Evolutionary conservation across 1,140 invertebrate genomes (phyloP).

Genomic region (Drosophila obscura): DNA sequence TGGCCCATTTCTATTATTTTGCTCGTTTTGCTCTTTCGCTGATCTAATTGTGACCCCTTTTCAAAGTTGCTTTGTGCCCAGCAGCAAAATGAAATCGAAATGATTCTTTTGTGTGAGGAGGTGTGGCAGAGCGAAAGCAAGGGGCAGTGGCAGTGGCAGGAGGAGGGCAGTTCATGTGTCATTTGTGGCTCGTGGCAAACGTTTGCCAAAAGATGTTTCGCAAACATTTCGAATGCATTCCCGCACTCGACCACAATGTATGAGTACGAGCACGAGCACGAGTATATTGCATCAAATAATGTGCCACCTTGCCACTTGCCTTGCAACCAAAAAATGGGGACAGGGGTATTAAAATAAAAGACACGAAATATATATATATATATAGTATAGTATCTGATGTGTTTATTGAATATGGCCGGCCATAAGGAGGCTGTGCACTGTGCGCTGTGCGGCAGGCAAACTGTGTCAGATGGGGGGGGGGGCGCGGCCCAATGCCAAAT

Average conservation of each 20-base stretch:
- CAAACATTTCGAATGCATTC: slow-evolving; percentile 58
- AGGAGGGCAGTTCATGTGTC: slow-evolving; percentile 18
- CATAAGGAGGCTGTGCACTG: slow-evolving; percentile 21
- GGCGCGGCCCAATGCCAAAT: slow-evolving; percentile 63
- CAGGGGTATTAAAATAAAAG: slow-evolving; percentile 4
- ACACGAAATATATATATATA: not conserved
- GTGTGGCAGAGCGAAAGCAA: slow-evolving; percentile 1
- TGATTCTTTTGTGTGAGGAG: slow-evolving; percentile 28
- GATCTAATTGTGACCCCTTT: slow-evolving; percentile 47
- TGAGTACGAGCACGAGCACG: not conserved
- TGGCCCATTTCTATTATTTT: too few species aligned
- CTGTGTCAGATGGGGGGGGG: slow-evolving; percentile 55
- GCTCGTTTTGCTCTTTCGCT: not conserved
- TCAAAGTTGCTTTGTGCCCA: slow-evolving; percentile 21
- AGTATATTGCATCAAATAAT: not conserved
- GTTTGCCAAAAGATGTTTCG: slow-evolving; percentile 66
- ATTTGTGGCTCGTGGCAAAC: slow-evolving; percentile 65
- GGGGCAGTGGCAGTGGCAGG: not conserved
- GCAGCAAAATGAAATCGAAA: slow-evolving; percentile 67
- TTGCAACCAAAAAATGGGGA: not conserved
- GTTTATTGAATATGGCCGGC: slow-evolving; percentile 43
- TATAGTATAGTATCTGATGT: slow-evolving; percentile 1
- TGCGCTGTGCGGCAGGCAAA: slow-evolving; percentile 26
- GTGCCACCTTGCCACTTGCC: slow-evolving; percentile 17
- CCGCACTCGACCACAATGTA: slow-evolving; percentile 46